Percentiles rank a stretch among this genome's conserved stretches.
phyloP scores from a whole-genome alignment of 2,113 vertebrate genomes.

The Ceyx margarethae region DNA sequence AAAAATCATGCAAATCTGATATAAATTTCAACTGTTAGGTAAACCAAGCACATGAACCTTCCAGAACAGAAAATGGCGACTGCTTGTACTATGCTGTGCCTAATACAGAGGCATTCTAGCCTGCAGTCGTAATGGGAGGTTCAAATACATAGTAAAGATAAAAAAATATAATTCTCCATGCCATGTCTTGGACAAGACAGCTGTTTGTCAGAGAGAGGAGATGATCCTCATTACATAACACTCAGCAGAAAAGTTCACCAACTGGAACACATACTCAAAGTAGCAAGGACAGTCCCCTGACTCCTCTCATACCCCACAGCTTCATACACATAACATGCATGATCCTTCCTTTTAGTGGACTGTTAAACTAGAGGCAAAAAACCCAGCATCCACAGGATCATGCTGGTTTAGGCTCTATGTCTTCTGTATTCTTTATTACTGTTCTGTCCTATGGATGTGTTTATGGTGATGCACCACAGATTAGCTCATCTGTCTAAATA shows the following conservation, averaged over 20 bases:
- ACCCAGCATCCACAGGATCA: not conserved
- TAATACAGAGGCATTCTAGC: not conserved
- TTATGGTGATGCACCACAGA: not conserved
- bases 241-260: not conserved
- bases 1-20: not conserved
- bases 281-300: not conserved
- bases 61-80: not conserved
- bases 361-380: not conserved
- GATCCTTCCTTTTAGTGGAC: not conserved
- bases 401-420: not conserved
- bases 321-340: not conserved
- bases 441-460: not conserved
- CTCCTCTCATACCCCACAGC: not conserved
- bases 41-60: not conserved
- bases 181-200: not conserved
- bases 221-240: not conserved
- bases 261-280: fast-evolving
- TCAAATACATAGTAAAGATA: not conserved
- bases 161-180: not conserved
- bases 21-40: not conserved
- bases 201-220: not conserved
- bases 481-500: not conserved
- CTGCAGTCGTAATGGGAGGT: not conserved
- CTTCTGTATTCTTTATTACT: not conserved
- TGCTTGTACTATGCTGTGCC: not conserved